Percentiles rank a stretch among this genome's conserved stretches.
phyloP scores from a whole-genome alignment of 2,888 invertebrate species.

The Andrena bucephala region DNA sequence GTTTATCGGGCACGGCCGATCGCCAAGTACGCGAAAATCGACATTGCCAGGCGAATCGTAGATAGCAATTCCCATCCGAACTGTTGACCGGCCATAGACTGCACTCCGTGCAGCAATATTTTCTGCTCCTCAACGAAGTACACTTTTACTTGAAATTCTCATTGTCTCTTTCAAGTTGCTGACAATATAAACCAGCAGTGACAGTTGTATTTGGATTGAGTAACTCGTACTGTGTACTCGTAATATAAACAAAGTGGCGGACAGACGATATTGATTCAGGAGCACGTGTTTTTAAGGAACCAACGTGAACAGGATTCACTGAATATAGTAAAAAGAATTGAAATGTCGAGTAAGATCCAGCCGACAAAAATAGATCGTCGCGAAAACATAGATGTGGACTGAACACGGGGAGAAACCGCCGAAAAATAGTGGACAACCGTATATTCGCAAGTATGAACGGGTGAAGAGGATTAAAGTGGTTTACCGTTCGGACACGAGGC shows the following conservation, averaged over 20 bases:
- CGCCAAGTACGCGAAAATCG: constrained; percentile 18
- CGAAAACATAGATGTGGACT: neutral
- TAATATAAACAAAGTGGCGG: too few relatives aligned
- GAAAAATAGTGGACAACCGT: constrained; percentile 4
- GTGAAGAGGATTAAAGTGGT: constrained; percentile 41
- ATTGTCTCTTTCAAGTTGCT: neutral
- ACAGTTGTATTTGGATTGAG: too few relatives aligned
- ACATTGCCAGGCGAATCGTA: constrained; percentile 3
- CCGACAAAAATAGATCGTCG: neutral
- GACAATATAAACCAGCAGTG: too few relatives aligned
- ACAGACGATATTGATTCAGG: neutral
- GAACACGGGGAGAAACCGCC: constrained; percentile 12
- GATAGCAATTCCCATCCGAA: constrained; percentile 5
- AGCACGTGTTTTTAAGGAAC: too few relatives aligned
- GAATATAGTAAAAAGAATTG: neutral
- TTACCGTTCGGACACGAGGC: constrained; percentile 35
- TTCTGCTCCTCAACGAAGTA: too few relatives aligned
- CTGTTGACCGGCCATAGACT: too few relatives aligned
- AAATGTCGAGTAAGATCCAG: neutral
- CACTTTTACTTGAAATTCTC: neutral
- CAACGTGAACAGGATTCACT: too few relatives aligned
- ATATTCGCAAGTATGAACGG: neutral
- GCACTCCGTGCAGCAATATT: too few relatives aligned
- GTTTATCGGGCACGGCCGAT: constrained; percentile 18
- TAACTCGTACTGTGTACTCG: too few relatives aligned